Evolutionary conservation across 37 sponge, comb jelly and placozoan species (phyloP).

Genomic region (Petrosia ficiformis): DNA sequence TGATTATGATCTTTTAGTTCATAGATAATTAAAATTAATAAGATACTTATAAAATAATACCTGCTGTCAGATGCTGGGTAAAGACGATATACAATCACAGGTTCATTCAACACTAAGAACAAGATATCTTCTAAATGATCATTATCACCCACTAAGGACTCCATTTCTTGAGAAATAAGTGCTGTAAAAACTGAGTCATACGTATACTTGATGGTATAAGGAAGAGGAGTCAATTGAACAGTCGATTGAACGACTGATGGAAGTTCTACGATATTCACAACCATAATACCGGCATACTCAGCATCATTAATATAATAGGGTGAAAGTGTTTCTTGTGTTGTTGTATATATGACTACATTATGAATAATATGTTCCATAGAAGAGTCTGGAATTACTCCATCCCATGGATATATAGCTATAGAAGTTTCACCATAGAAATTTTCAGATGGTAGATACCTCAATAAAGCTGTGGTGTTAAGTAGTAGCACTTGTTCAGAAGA

Average conservation of each 20-base stretch:
- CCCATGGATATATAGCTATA: constrained; percentile 62
- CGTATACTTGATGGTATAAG: constrained; percentile 50
- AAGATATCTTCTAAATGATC: background rate
- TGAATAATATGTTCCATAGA: background rate
- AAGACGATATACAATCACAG: background rate
- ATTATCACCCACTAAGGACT: background rate
- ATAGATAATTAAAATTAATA: too few species aligned
- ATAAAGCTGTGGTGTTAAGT: constrained; percentile 41
- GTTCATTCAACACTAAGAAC: background rate
- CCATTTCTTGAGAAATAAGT: constrained; percentile 2
- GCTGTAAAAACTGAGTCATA: constrained; percentile 52
- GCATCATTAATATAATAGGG: background rate
- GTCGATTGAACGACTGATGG: background rate
- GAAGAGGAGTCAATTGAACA: constrained; percentile 30
- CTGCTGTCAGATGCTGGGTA: background rate
- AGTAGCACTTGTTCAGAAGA: constrained; percentile 19
- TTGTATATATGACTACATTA: constrained; percentile 13
- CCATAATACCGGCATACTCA: background rate
- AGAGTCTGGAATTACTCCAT: constrained; percentile 28
- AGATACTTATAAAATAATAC: too few species aligned
- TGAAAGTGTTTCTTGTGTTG: background rate
- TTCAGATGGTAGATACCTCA: constrained; percentile 56
- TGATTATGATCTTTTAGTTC: too few species aligned
- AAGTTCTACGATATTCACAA: background rate
- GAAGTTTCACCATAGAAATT: constrained; percentile 58